Evolutionary conservation across 2,113 vertebrate genomes (phyloP).

Genomic region (Probosciger aterrimus): DNA sequence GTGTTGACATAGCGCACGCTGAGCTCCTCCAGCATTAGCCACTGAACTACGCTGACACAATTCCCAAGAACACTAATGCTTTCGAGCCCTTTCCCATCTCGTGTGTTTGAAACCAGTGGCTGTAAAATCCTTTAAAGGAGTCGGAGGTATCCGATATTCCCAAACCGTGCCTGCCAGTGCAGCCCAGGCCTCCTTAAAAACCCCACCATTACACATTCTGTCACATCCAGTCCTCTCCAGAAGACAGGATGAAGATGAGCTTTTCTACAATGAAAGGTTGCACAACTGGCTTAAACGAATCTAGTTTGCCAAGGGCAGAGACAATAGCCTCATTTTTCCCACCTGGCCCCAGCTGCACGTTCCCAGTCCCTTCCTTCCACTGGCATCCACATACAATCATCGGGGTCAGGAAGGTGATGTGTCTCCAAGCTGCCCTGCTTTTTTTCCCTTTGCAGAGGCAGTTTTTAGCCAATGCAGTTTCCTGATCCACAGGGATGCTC

Average conservation of each 20-base stretch:
- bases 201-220: not conserved
- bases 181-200: not conserved
- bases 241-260: not conserved
- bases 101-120: not conserved
- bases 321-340: not conserved
- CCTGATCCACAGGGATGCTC: not conserved
- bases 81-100: not conserved
- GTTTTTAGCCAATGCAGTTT: not conserved
- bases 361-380: not conserved
- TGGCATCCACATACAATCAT: not conserved
- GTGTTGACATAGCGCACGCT: not conserved
- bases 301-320: not conserved
- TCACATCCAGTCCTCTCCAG: not conserved
- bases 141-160: not conserved
- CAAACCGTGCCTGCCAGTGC: not conserved
- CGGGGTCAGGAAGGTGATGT: not conserved
- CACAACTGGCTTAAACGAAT: not conserved
- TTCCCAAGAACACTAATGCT: fast-evolving
- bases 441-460: not conserved
- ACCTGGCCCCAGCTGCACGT: not conserved
- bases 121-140: not conserved
- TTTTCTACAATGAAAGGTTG: not conserved
- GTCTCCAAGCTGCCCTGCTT: not conserved
- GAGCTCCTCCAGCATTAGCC: not conserved
- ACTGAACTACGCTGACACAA: fast-evolving